Evolutionary conservation across 2,888 invertebrate genomes (phyloP).

Genomic region (Drosophila koepferae): DNA sequence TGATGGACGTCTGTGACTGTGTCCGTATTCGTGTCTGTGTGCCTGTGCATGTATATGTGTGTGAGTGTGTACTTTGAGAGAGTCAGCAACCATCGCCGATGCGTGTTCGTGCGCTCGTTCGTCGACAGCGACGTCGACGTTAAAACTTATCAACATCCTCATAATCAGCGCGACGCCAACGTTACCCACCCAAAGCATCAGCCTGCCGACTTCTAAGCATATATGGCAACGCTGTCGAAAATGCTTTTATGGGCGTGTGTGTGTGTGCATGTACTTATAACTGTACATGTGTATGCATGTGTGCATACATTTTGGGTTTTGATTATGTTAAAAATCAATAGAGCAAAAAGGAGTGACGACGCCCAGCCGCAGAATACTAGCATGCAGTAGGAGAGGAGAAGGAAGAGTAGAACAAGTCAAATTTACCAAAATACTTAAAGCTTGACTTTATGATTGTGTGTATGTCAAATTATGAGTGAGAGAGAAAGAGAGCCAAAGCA

Average conservation of each 20-base stretch:
- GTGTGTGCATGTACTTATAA: conserved; percentile 50
- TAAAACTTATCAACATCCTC: conserved; percentile 81
- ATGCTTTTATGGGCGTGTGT: conserved; percentile 20
- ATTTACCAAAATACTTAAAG: conserved; percentile 47
- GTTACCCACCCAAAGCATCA: conserved; percentile 56
- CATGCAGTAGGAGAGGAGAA: neutral
- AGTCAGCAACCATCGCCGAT: conserved; percentile 54
- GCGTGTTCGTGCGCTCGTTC: conserved; percentile 29
- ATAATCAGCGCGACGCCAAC: conserved; percentile 75
- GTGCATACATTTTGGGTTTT: conserved; percentile 76
- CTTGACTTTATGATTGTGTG: conserved; percentile 29
- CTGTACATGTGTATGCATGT: conserved; percentile 43
- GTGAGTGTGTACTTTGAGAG: conserved; percentile 38
- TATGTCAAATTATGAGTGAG: neutral
- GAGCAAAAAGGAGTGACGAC: conserved; percentile 80
- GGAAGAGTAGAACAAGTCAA: conserved; percentile 9
- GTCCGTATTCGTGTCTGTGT: conserved; percentile 8
- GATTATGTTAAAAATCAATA: conserved; percentile 84
- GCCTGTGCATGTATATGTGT: neutral
- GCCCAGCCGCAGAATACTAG: conserved; percentile 38
- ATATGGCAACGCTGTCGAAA: conserved; percentile 62
- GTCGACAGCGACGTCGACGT: conserved; percentile 53
- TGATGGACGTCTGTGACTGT: conserved; percentile 49
- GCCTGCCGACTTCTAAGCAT: conserved; percentile 47
- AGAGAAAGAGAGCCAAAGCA: conserved; percentile 10